Percentiles rank a stretch among this genome's conserved stretches.
Conservation (phyloP, 2,888 invertebrate species). For the Syritta pipiens region DNA sequence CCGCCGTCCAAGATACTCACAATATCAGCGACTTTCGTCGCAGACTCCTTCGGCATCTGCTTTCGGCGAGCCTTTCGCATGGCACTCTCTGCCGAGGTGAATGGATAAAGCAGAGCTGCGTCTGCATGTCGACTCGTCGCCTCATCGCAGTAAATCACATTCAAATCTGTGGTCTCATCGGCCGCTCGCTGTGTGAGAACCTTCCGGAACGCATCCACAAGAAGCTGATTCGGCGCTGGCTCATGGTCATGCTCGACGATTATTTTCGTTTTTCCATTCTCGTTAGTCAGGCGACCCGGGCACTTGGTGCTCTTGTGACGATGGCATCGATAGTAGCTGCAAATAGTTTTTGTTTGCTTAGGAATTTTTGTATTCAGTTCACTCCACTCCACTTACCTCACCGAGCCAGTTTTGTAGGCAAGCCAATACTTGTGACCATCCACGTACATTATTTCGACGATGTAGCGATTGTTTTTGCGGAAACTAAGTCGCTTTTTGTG, state of each 20-base stretch:
- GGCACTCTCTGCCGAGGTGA: slow-evolving; percentile 71
- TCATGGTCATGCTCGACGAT: slow-evolving; percentile 71
- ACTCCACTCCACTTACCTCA: slow-evolving; percentile 57
- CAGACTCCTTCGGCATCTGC: slow-evolving; percentile 69
- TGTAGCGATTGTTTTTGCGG: neutral
- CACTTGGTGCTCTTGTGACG: slow-evolving; percentile 72
- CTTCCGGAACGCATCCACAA: slow-evolving; percentile 72
- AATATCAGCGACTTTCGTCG: slow-evolving; percentile 70
- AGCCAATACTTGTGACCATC: slow-evolving; percentile 73
- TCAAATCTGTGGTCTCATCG: slow-evolving; percentile 70
- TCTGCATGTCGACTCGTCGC: slow-evolving; percentile 72
- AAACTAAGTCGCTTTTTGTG: neutral
- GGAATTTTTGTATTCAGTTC: neutral
- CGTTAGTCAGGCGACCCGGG: slow-evolving; percentile 70
- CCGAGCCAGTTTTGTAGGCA: slow-evolving; percentile 71
- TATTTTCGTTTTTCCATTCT: slow-evolving; percentile 70
- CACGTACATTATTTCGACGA: slow-evolving; percentile 68
- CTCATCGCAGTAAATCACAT: slow-evolving; percentile 72
- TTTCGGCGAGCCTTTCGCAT: slow-evolving; percentile 73
- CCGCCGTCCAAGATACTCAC: slow-evolving; percentile 70
- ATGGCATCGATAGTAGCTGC: slow-evolving; percentile 73
- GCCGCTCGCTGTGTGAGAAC: slow-evolving; percentile 71
- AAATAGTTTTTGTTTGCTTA: no score
- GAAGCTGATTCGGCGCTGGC: slow-evolving; percentile 70
- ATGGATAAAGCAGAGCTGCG: slow-evolving; percentile 72